Evolutionary conservation across 2,113 vertebrate species (phyloP).

Genomic region (Furnarius figulus): DNA sequence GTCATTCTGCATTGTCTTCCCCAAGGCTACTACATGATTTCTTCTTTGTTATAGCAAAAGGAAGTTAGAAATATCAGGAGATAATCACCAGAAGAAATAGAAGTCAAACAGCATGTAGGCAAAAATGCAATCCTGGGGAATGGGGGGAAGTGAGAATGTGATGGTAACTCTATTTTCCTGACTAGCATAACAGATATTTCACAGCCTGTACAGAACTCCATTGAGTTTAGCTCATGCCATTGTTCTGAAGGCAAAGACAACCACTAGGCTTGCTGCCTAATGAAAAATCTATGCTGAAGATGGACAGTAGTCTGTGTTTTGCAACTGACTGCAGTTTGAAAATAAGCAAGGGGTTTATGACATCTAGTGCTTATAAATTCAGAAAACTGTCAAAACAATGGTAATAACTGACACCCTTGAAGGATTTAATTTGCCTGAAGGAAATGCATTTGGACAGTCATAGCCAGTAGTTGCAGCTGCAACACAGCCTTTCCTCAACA

Average conservation of each 20-base stretch:
- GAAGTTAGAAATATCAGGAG: background rate
- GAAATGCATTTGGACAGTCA: background rate
- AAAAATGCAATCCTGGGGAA: background rate
- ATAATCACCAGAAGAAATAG: background rate
- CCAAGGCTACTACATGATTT: background rate
- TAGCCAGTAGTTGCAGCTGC: background rate
- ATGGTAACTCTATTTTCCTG: background rate
- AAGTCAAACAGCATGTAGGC: background rate
- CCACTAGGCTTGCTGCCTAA: background rate
- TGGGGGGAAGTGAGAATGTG: background rate
- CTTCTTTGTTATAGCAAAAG: background rate
- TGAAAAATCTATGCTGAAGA: background rate
- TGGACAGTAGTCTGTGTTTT: background rate
- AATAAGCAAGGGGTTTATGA: background rate
- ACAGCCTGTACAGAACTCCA: fast-evolving
- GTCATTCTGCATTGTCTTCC: background rate
- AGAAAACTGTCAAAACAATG: background rate
- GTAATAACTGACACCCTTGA: background rate
- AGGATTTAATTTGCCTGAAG: background rate
- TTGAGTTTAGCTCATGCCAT: background rate
- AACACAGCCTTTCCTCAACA: background rate
- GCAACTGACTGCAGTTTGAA: background rate
- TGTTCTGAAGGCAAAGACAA: background rate
- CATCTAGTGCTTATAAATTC: background rate
- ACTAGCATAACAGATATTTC: background rate